These are phyloP conservation scores for Catharus bicknelli DNA, from an alignment of 2,113 vertebrate species.

Conservation along the genomic window DNA sequence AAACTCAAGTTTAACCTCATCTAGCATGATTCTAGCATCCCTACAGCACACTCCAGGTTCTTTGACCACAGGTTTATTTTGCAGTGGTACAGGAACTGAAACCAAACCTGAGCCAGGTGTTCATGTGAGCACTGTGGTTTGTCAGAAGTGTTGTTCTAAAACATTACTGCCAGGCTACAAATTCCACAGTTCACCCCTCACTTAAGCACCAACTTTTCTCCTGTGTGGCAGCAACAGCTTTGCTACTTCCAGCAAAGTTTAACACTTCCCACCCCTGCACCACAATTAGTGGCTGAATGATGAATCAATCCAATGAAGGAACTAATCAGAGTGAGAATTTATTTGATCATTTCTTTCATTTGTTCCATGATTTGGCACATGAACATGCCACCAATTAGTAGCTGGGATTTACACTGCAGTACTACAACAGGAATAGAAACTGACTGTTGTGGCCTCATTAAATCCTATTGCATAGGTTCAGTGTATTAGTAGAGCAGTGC, in stretches of 20 bases:
- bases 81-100: background rate
- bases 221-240: background rate
- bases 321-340: background rate
- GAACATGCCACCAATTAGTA: background rate
- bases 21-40: background rate
- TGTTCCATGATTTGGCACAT: background rate
- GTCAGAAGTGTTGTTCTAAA: background rate
- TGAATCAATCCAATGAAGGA: background rate
- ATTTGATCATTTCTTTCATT: background rate
- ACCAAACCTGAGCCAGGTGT: background rate
- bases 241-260: background rate
- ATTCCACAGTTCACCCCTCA: background rate
- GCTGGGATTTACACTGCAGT: background rate
- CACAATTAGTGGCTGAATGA: background rate
- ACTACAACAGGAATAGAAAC: background rate
- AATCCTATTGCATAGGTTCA: slow-evolving; percentile 33
- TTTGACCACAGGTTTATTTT: background rate
- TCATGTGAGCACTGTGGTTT: background rate
- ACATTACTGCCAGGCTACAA: background rate
- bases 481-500: background rate
- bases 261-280: background rate
- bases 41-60: background rate
- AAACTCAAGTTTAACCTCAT: background rate
- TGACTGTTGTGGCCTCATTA: slow-evolving; percentile 21
- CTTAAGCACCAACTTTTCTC: background rate